phyloP scores from a whole-genome alignment of 1,140 invertebrate genomes.

The Agrypnia vestita region DNA sequence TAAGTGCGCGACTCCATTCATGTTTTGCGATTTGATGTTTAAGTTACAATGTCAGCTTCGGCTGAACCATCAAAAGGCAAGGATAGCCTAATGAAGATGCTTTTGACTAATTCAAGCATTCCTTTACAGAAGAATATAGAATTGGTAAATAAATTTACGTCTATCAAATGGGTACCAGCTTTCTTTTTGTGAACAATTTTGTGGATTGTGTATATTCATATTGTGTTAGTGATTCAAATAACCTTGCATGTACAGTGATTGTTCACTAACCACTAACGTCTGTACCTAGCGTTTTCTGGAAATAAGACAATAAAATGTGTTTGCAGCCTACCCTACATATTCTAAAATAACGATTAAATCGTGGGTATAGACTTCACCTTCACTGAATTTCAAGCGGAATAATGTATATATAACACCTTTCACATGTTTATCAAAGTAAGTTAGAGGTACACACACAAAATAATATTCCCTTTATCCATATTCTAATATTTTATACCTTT shows the following conservation, averaged over 20 bases:
- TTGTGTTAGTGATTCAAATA: conserved; percentile 49
- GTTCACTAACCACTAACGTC: conserved; percentile 48
- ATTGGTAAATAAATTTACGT: conserved; percentile 53
- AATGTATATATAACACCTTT: conserved; percentile 41
- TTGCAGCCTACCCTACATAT: conserved; percentile 16
- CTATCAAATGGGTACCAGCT: conserved; percentile 43
- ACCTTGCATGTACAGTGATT: conserved; percentile 44
- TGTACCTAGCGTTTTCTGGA: conserved; percentile 36
- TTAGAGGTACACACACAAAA: conserved; percentile 31
- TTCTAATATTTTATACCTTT: conserved; percentile 1
- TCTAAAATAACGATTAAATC: conserved; percentile 16
- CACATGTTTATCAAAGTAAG: conserved; percentile 47
- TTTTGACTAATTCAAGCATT: conserved; percentile 46
- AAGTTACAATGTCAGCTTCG: conserved; percentile 55
- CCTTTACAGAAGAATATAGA: conserved; percentile 50
- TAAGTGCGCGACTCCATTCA: conserved; percentile 31
- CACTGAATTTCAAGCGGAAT: conserved; percentile 37
- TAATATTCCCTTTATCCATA: conserved; percentile 29
- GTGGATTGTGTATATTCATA: conserved; percentile 23
- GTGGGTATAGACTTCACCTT: conserved; percentile 30
- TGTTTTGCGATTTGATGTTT: conserved; percentile 49
- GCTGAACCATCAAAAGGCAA: conserved; percentile 51
- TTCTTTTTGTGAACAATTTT: conserved; percentile 44
- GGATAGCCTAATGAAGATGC: conserved; percentile 54
- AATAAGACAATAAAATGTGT: conserved; percentile 14